phyloP scores from a whole-genome alignment of 2,797 vertebrate species.

The Scolopax rusticola region DNA sequence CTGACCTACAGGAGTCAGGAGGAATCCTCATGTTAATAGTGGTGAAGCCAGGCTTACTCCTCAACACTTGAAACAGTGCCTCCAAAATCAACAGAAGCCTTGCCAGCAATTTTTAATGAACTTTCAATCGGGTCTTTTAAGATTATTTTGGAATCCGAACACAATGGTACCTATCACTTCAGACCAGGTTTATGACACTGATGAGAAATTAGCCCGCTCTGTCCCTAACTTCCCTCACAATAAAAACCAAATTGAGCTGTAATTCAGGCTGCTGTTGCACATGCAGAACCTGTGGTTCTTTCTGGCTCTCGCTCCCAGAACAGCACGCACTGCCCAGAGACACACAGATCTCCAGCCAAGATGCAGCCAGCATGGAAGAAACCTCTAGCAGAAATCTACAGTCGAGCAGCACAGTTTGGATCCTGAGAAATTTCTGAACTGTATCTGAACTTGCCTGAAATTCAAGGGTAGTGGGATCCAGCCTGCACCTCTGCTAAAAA shows the following conservation, averaged over 20 bases:
- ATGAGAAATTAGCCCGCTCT: not conserved
- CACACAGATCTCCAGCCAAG: not conserved
- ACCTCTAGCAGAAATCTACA: not conserved
- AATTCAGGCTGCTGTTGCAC: not conserved
- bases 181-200: not conserved
- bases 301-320: not conserved
- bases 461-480: not conserved
- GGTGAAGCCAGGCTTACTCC: not conserved
- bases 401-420: not conserved
- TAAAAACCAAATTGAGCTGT: not conserved
- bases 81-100: not conserved
- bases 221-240: not conserved
- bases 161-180: not conserved
- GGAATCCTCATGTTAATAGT: not conserved
- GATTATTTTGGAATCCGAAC: not conserved
- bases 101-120: not conserved
- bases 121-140: not conserved
- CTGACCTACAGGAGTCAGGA: not conserved
- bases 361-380: not conserved
- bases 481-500: not conserved
- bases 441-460: not conserved
- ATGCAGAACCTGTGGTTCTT: not conserved
- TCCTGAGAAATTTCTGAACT: slow-evolving; percentile 11
- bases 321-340: not conserved
- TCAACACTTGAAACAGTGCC: not conserved